Percentiles rank a stretch among this genome's conserved stretches.
These are phyloP conservation scores for Diadophis punctatus DNA, from an alignment of 2,113 vertebrate genomes.

Conservation along the genomic window DNA sequence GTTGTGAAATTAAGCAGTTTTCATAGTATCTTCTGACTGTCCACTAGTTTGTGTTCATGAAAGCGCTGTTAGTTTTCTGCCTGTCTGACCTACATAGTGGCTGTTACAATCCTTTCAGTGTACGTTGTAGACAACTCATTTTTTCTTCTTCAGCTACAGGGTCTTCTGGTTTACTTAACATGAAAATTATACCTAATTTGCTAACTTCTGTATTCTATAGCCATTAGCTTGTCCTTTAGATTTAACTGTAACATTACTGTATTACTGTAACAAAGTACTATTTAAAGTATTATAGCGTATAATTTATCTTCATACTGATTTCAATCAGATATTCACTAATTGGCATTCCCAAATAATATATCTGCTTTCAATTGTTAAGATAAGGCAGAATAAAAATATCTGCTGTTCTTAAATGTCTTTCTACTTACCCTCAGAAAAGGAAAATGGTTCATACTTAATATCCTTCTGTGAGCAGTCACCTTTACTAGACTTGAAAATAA, in stretches of 20 bases:
- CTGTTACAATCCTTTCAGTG: background rate
- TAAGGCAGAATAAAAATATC: background rate
- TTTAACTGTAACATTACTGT: background rate
- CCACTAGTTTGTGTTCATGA: background rate
- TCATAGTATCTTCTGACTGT: background rate
- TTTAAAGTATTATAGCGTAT: background rate
- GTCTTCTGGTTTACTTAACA: background rate
- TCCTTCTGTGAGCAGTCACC: conserved; percentile 76
- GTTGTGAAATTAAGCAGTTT: background rate
- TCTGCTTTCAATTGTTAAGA: background rate
- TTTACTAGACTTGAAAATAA: conserved; percentile 65
- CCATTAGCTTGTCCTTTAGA: background rate
- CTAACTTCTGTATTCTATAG: background rate
- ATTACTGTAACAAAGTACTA: background rate
- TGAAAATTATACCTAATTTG: background rate
- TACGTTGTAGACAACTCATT: background rate
- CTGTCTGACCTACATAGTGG: background rate
- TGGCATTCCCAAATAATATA: background rate
- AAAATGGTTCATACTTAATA: conserved; percentile 87
- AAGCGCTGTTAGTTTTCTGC: background rate
- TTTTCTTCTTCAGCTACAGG: background rate
- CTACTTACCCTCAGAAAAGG: conserved; percentile 89
- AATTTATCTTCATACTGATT: background rate
- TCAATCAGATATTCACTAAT: background rate
- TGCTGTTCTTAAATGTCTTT: background rate